Evolutionary conservation across 2,888 invertebrate species (phyloP), one percentile per base, ranked within the genome.

Genomic region (Molorchus minor): DNA sequence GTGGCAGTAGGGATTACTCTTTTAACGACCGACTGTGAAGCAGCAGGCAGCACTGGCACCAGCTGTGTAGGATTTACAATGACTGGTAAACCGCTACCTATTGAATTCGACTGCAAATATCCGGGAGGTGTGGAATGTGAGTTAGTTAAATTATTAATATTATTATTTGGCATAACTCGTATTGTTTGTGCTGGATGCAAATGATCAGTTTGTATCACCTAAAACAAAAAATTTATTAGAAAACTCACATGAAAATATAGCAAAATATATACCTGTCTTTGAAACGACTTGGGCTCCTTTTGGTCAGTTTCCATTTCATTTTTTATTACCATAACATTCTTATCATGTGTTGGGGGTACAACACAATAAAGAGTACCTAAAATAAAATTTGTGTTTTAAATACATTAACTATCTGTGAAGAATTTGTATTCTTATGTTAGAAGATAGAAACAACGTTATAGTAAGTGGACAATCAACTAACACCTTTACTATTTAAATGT

Each of bases 21-120:
- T 67, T 80, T 80, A 17, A 79, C 73, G 41, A 80, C 79, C 2
- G 79, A 78, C 35, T 76, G 78, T n/a, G 77, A 71, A 20, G 79
- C 76, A 30, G 81, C 75, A 13, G 90, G 89, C 72, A 91, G 76
- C 25, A 91, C 87, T 13, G 92, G 92, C 68, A 93, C 82, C 73
- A 93, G 81, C 77, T 93, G 92, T 63, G 88, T 91, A 21, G 92
- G 91, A 72, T 91, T 90, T 47, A 92, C 92, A 76, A 92, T 93
- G 55, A 92, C 92, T 56, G 91, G 92, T 75, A 79, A 62, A 52
- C 74, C 71, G 36, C 73, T 69, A 46, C 71, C 72, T 52, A 69
- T 71, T 21, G 73, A 64, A 58, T 69, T 71, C 25, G 74, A 58
- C 58, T 90, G 91, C 75, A 77, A 64, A 55, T 76, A 60, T 43